These are phyloP conservation scores for Mylabris phalerata DNA, from an alignment of 1,140 invertebrate species.

Conservation along the genomic window DNA sequence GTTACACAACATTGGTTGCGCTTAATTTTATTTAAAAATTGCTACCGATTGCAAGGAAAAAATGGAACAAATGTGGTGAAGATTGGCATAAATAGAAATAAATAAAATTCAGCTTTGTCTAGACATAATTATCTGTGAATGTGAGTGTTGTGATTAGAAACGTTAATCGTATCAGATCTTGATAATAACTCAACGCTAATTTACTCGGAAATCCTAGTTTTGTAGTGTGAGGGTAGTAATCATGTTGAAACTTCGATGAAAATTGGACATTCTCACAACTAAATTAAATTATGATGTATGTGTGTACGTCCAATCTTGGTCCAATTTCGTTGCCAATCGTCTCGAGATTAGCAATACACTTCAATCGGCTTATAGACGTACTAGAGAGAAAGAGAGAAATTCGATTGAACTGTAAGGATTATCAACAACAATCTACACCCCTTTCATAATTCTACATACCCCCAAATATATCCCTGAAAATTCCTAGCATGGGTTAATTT, in stretches of 20 bases:
- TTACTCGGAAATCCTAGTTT: too few species aligned
- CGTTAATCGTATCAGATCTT: too few species aligned
- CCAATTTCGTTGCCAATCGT: constrained; percentile 12
- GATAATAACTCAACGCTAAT: too few species aligned
- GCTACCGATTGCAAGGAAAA: neutral
- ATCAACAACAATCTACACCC: neutral
- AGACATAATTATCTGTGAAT: too few species aligned
- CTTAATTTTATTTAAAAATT: constrained; percentile 11
- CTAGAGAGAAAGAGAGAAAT: neutral
- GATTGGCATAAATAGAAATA: too few species aligned
- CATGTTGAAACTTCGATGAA: too few species aligned
- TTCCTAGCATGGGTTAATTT: too few species aligned
- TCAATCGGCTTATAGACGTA: constrained; percentile 8
- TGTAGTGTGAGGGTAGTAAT: too few species aligned
- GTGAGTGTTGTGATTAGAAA: neutral
- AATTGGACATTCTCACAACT: neutral
- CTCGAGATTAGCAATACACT: constrained; percentile 12
- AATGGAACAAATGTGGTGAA: too few species aligned
- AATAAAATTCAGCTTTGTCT: too few species aligned
- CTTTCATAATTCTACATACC: too few species aligned
- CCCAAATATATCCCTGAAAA: too few species aligned
- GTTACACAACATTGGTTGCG: constrained; percentile 12
- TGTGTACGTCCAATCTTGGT: constrained; percentile 11
- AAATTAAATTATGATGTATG: constrained; percentile 11
- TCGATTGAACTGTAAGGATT: neutral